A percentile compares a stretch with the other conserved stretches of the same genome.
Evolutionary conservation across 2,113 vertebrate genomes (phyloP).

Genomic region (Haemorhous mexicanus): DNA sequence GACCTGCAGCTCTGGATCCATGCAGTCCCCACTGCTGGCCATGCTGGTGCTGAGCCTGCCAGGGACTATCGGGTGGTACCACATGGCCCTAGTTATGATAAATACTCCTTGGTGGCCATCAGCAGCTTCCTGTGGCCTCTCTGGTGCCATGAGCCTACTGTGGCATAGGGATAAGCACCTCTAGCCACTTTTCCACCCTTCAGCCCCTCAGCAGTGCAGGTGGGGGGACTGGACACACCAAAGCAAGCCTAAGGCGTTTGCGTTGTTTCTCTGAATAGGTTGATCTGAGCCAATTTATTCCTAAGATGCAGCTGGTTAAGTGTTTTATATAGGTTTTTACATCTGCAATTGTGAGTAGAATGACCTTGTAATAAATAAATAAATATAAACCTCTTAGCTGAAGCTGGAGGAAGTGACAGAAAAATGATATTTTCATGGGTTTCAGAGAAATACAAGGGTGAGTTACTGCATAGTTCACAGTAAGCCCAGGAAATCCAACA

Average conservation of each 20-base stretch:
- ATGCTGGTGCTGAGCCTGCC: neutral
- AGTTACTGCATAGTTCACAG: neutral
- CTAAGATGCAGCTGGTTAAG: neutral
- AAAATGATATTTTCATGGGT: neutral
- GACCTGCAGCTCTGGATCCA: neutral
- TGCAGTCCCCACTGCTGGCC: fast-evolving
- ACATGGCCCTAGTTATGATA: neutral
- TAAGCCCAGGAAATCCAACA: neutral
- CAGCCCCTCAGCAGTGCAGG: neutral
- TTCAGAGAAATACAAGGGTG: neutral
- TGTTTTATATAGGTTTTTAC: neutral
- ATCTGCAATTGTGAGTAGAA: neutral
- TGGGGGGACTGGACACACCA: neutral
- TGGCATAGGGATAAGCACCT: neutral
- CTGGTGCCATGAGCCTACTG: neutral
- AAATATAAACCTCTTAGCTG: neutral
- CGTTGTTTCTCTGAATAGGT: neutral
- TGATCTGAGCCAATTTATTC: neutral
- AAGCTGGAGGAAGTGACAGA: neutral
- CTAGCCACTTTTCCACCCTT: neutral
- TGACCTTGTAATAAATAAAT: neutral
- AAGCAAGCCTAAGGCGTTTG: fast-evolving
- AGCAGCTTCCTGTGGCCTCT: neutral
- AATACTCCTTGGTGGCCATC: neutral
- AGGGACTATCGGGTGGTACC: neutral